Evolutionary conservation across 2,797 vertebrate species (phyloP).

Genomic region (Catharus ustulatus): DNA sequence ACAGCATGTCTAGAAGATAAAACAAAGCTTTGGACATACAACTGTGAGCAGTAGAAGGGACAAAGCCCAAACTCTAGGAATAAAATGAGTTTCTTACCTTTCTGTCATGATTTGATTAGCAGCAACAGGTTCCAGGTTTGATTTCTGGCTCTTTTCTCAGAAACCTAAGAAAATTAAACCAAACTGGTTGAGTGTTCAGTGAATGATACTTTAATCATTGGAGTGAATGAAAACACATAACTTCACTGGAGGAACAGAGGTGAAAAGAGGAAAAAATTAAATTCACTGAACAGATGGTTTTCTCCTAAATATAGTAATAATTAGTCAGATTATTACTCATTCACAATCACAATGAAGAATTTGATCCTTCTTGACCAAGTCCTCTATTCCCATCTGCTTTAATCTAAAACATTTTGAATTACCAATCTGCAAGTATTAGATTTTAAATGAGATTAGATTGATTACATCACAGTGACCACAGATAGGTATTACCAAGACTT

Average conservation of each 20-base stretch:
- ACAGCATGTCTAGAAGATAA: neutral
- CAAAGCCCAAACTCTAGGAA: neutral
- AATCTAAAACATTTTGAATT: neutral
- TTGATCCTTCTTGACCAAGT: neutral
- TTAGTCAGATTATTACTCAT: neutral
- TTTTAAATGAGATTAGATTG: neutral
- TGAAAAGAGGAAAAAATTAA: neutral
- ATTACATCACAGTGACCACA: neutral
- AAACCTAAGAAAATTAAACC: constrained; percentile 19
- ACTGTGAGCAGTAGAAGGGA: neutral
- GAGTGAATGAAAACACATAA: neutral
- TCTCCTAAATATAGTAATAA: neutral
- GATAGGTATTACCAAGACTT: neutral
- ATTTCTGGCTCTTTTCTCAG: neutral
- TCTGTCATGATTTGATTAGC: neutral
- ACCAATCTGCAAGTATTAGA: neutral
- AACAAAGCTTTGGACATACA: neutral
- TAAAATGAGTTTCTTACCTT: neutral
- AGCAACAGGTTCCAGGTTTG: neutral
- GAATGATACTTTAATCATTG: neutral
- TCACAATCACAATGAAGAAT: neutral
- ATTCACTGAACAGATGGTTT: neutral
- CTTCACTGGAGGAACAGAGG: neutral
- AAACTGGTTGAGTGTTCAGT: neutral
- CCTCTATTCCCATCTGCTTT: neutral